Evolutionary conservation across 2,113 vertebrate species (phyloP), one percentile per base, ranked within the genome.

Genomic region (Megaceryle torquata): DNA sequence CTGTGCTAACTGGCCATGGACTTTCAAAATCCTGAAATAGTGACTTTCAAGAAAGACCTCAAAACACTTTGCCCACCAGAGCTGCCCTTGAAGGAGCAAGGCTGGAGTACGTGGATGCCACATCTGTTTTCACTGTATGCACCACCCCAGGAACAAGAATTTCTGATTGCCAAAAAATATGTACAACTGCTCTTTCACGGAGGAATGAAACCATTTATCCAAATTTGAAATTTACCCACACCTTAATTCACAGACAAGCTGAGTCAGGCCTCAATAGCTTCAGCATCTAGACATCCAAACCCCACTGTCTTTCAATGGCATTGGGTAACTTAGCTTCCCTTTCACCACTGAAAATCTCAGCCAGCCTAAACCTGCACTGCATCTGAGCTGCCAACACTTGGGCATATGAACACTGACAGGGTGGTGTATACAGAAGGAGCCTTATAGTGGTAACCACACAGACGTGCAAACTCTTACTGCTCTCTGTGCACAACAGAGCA

Each of bases 51-150:
- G 28, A 63, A 88, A 41, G 12, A 35, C 11, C 39, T 74, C n/a
- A 39, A 57, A 90, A 76, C 15, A 13, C 11, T 51, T 59, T 67
- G 54, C 15, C 50, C 25, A 24, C 12, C 6, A 68, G 31, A 70
- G 60, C 33, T 61, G 24, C 28, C 21, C 0, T 0, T 31, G 16
- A 63, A 71, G 26, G 4, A 89, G 37, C 19, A 82, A 80, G 31
- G 7, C 12, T 0, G 0, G 15, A 18, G 37, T n/a, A n/a, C 0
- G 4, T 5, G 14, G 13, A 21, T 35, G 25, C 54, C 28, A 51
- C 11, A 70, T 28, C 10, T 75, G 14, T 19, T 33, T 33, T 89
- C 25, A 41, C 6, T 28, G 6, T 4, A 37, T 6, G 7, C 43
- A 59, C 29, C 15, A n/a, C 29, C 65, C 64, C 31, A 56, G 26